phyloP scores from a whole-genome alignment of 2,797 vertebrate species.

The Loriculus beryllinus region DNA sequence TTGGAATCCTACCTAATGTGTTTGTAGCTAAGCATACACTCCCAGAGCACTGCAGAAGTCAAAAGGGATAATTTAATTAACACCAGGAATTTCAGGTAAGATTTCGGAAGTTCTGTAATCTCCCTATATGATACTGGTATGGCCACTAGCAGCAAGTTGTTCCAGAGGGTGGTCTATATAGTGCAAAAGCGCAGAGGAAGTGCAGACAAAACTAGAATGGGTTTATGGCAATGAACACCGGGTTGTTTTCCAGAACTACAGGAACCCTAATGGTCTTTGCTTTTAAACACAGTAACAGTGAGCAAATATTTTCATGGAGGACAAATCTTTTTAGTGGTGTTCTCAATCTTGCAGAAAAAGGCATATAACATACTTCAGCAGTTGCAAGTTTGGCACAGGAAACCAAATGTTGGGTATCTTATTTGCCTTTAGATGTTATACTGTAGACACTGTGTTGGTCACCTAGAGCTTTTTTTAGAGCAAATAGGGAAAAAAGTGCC shows the following conservation, averaged over 20 bases:
- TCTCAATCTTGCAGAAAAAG: neutral
- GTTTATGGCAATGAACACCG: neutral
- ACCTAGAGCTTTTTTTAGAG: neutral
- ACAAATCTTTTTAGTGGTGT: neutral
- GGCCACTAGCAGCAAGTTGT: neutral
- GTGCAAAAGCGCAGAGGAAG: fast-evolving
- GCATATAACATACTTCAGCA: neutral
- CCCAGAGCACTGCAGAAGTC: neutral
- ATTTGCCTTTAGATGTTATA: neutral
- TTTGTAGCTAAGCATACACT: neutral
- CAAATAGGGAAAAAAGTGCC: neutral
- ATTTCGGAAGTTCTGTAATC: neutral
- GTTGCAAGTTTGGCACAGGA: neutral
- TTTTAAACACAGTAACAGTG: neutral
- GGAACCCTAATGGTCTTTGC: neutral
- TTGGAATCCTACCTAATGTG: neutral
- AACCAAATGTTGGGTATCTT: neutral
- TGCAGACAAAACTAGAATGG: neutral
- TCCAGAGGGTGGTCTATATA: fast-evolving
- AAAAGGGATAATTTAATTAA: neutral
- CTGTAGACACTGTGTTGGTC: neutral
- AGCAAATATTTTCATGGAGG: neutral
- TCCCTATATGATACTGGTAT: neutral
- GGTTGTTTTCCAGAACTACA: neutral
- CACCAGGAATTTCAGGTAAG: neutral